Conservation (phyloP, 2,113 vertebrate species). For the Chamaetylas fuelleborni region DNA sequence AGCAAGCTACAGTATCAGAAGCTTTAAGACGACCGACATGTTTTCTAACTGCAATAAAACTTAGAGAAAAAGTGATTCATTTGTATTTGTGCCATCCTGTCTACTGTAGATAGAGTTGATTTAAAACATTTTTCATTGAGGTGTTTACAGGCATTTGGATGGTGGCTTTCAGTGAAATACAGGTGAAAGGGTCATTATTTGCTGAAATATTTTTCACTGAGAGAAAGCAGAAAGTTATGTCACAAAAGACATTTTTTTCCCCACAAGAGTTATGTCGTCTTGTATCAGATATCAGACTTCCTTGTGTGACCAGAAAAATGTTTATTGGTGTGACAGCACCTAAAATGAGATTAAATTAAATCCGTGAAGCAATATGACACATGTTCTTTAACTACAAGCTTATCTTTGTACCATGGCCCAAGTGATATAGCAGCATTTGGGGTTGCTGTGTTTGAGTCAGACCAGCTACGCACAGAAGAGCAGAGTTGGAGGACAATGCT, state of each 20-base stretch:
- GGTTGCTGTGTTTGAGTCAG: neutral
- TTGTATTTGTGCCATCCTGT: neutral
- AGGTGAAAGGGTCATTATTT: neutral
- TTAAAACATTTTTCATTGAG: neutral
- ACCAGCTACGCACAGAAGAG: fast-evolving
- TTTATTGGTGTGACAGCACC: neutral
- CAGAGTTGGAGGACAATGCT: neutral
- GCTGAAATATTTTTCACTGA: neutral
- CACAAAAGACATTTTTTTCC: neutral
- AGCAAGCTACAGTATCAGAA: neutral
- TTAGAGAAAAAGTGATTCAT: neutral
- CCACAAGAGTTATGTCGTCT: neutral
- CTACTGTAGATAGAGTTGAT: neutral
- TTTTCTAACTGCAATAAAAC: neutral
- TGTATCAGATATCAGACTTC: neutral
- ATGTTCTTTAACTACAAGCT: neutral
- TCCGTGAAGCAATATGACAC: neutral
- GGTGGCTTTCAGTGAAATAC: neutral
- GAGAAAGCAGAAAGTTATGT: neutral
- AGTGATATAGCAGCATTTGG: neutral
- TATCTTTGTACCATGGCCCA: neutral
- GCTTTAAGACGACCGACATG: neutral
- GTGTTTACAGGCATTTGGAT: neutral
- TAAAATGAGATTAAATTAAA: neutral
- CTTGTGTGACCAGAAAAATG: neutral